phyloP scores from a whole-genome alignment of 1,140 invertebrate species.

The Saccostrea cuccullata region DNA sequence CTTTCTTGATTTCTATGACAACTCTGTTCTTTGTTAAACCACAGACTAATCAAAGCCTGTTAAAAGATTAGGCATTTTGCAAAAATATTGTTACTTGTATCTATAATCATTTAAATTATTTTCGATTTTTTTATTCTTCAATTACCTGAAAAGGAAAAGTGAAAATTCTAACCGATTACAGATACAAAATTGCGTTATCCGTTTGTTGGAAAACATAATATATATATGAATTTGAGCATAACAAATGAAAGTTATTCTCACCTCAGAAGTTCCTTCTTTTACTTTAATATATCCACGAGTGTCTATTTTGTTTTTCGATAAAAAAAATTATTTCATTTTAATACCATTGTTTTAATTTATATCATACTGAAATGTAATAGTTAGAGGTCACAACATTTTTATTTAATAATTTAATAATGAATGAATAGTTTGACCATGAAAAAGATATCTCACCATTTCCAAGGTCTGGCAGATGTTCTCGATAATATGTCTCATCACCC shows the following conservation, averaged over 20 bases:
- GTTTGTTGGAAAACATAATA: too few species aligned
- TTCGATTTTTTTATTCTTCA: neutral
- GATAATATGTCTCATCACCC: neutral
- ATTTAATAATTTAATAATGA: too few species aligned
- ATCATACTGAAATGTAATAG: too few species aligned
- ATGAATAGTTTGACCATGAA: neutral
- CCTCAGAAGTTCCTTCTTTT: neutral
- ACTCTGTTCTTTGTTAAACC: neutral
- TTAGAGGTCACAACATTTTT: too few species aligned
- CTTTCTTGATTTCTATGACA: neutral
- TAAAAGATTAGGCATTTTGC: neutral
- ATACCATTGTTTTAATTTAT: too few species aligned
- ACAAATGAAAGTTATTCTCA: neutral
- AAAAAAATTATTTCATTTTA: neutral
- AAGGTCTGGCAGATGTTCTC: neutral
- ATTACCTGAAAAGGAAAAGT: neutral
- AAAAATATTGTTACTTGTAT: too few species aligned
- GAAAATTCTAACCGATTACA: too few species aligned
- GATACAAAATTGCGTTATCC: too few species aligned
- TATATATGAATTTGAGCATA: too few species aligned
- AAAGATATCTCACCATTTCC: neutral
- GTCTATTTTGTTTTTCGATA: neutral
- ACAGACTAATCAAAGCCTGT: neutral
- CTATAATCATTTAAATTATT: neutral
- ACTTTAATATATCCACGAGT: conserved; percentile 1